Percentiles rank a stretch among this genome's conserved stretches.
These are phyloP conservation scores for Heliconius charithonia DNA, from an alignment of 2,888 invertebrate species.

Conservation along the genomic window DNA sequence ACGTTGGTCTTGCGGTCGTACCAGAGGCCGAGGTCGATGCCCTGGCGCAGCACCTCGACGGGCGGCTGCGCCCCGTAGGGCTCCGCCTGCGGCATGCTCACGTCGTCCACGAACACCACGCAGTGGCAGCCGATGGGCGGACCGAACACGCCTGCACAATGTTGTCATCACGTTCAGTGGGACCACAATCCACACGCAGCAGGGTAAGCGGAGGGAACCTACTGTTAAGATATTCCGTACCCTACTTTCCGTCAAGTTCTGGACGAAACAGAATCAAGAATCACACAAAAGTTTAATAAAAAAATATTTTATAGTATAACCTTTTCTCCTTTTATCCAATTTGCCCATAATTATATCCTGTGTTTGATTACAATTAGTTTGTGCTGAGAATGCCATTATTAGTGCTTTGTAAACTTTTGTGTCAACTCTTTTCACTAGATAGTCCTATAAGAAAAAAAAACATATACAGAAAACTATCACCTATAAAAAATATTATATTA, in stretches of 20 bases:
- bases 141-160: slow-evolving; percentile 89
- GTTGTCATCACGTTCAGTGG: no score
- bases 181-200: no score
- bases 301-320: slow-evolving; percentile 56
- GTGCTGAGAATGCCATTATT: slow-evolving; percentile 96
- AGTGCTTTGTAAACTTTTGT: slow-evolving; percentile 91
- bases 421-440: slow-evolving; percentile 91
- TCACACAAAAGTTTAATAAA: not conserved
- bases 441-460: slow-evolving; percentile 84
- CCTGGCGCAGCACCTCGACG: slow-evolving; percentile 94
- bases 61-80: slow-evolving; percentile 97
- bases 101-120: slow-evolving; percentile 96
- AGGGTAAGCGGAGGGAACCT: no score
- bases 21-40: slow-evolving; percentile 96
- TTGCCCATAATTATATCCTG: slow-evolving; percentile 98
- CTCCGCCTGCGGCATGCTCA: slow-evolving; percentile 97
- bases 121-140: slow-evolving; percentile 95
- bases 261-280: not conserved
- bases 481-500: not conserved
- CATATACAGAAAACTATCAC: not conserved
- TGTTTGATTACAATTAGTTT: slow-evolving; percentile 96
- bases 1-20: slow-evolving; percentile 92
- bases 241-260: no score
- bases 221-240: no score
- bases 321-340: slow-evolving; percentile 95